These are phyloP conservation scores for Antidorcas marsupialis DNA, from an alignment of 2,113 vertebrate genomes.

Conservation along the genomic window DNA sequence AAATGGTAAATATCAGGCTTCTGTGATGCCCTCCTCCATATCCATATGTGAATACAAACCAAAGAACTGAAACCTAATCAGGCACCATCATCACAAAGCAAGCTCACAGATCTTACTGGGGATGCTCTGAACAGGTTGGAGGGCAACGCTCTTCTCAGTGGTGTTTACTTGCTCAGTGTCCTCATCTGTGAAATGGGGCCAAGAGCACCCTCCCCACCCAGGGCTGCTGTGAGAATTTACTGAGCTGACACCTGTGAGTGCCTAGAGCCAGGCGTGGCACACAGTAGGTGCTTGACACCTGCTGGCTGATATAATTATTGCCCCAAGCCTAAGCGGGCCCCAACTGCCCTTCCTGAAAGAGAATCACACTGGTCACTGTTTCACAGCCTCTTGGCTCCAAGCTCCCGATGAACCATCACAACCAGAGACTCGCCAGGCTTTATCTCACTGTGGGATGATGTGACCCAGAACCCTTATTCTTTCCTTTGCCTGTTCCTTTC, in stretches of 20 bases:
- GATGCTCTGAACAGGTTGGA: background rate
- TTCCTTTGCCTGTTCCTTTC: background rate
- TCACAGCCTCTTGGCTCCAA: background rate
- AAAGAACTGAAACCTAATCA: background rate
- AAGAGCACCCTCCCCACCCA: rapidly evolving
- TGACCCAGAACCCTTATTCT: background rate
- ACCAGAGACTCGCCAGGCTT: background rate
- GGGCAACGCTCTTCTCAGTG: rapidly evolving
- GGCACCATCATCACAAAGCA: background rate
- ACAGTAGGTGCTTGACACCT: background rate
- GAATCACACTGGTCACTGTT: background rate
- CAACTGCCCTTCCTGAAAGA: background rate
- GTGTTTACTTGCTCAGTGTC: background rate
- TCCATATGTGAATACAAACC: background rate
- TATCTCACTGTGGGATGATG: background rate
- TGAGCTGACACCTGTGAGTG: background rate
- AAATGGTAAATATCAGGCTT: background rate
- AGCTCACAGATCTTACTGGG: background rate
- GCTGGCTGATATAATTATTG: background rate
- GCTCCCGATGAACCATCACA: background rate
- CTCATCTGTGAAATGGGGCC: background rate
- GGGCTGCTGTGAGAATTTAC: background rate
- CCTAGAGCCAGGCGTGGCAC: background rate
- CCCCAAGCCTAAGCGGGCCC: rapidly evolving
- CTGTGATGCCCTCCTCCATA: background rate